These are phyloP conservation scores for Sebastes fasciatus DNA, from an alignment of 2,113 vertebrate species.

Conservation along the genomic window DNA sequence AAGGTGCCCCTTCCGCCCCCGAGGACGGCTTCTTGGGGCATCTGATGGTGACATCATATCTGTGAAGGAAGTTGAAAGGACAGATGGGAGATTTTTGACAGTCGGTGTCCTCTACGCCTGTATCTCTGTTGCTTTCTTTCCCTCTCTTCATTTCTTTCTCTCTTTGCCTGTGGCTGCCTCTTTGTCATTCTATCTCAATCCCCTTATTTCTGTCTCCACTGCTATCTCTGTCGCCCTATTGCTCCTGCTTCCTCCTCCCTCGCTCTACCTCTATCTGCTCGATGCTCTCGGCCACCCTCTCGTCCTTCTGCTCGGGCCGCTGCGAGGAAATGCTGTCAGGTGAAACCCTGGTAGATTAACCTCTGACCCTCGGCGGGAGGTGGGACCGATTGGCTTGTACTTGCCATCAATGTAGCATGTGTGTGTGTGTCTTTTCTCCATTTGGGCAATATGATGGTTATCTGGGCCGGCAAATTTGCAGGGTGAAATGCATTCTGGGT, in stretches of 20 bases:
- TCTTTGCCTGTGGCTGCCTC: conserved; percentile 47
- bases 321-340: conserved; percentile 60
- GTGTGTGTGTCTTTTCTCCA: conserved; percentile 39
- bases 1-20: conserved; percentile 53
- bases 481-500: conserved; percentile 65
- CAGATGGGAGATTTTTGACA: conserved; percentile 25
- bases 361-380: conserved; percentile 68
- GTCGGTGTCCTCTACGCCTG: conserved; percentile 20
- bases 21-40: conserved; percentile 31
- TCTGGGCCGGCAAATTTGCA: conserved; percentile 37
- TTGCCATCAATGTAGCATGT: conserved; percentile 54
- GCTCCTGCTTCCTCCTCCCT: conserved; percentile 51
- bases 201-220: conserved; percentile 57
- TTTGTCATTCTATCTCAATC: conserved; percentile 63
- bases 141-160: conserved; percentile 22
- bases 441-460: conserved; percentile 49
- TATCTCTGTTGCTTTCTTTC: conserved; percentile 36
- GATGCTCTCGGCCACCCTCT: conserved; percentile 27
- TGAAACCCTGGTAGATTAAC: conserved; percentile 70
- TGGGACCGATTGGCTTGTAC: conserved; percentile 68
- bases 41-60: conserved; percentile 57
- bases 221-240: conserved; percentile 65
- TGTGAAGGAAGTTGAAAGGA: conserved; percentile 48
- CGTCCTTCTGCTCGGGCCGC: conserved; percentile 19
- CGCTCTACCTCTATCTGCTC: conserved; percentile 50